These are phyloP conservation scores for Cylas formicarius DNA, from an alignment of 1,140 invertebrate genomes.

Conservation along the genomic window DNA sequence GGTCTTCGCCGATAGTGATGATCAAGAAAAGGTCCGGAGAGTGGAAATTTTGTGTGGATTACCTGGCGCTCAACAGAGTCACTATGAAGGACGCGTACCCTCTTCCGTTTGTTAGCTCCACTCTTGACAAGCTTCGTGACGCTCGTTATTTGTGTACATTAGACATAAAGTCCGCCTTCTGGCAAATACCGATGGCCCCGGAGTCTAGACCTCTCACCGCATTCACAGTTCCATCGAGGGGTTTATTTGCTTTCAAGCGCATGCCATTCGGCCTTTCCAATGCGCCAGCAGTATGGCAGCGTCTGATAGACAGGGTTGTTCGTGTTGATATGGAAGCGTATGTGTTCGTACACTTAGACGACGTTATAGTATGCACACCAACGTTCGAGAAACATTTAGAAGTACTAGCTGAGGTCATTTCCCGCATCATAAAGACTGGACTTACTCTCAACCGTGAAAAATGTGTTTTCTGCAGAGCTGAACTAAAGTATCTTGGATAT, in stretches of 20 bases:
- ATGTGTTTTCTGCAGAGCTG: conserved; percentile 32
- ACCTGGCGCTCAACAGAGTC: conserved; percentile 36
- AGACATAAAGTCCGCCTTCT: conserved; percentile 37
- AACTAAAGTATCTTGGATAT: conserved; percentile 38
- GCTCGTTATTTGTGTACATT: conserved; percentile 34
- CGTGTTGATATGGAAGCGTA: conserved; percentile 31
- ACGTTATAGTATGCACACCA: conserved; percentile 35
- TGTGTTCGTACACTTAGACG: conserved; percentile 35
- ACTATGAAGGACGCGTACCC: conserved; percentile 36
- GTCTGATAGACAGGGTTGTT: conserved; percentile 38
- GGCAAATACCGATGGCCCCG: conserved; percentile 34
- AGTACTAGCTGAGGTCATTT: conserved; percentile 23
- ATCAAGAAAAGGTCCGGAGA: conserved; percentile 23
- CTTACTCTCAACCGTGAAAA: too few relatives aligned
- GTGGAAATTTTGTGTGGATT: conserved; percentile 37
- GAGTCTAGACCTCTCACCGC: conserved; percentile 35
- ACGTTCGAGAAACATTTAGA: conserved; percentile 38
- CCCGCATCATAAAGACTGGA: conserved; percentile 15
- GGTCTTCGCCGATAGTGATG: conserved; percentile 19
- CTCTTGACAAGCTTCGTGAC: conserved; percentile 30
- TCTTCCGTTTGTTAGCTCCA: conserved; percentile 27
- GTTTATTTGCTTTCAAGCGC: conserved; percentile 35
- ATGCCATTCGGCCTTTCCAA: conserved; percentile 41
- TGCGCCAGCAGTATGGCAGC: conserved; percentile 38
- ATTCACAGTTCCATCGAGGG: conserved; percentile 37